Conservation (phyloP, 2,797 vertebrate genomes). For the Perodicticus potto region DNA sequence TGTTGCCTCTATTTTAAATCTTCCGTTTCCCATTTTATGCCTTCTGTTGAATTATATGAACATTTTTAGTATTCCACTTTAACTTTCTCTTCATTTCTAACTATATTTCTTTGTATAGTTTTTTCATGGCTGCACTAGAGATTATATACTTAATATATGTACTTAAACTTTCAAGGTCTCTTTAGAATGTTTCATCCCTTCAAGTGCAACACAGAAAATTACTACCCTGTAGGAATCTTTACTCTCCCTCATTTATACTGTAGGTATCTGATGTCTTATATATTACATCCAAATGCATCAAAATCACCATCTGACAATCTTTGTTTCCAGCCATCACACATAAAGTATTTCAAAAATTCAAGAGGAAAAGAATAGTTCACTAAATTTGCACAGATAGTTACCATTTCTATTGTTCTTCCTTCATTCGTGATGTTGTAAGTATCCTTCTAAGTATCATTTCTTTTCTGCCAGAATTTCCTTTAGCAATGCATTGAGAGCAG, state of each 20-base stretch:
- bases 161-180: background rate
- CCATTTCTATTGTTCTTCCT: background rate
- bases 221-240: background rate
- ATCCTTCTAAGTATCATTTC: background rate
- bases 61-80: background rate
- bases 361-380: background rate
- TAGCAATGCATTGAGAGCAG: background rate
- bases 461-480: background rate
- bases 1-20: background rate
- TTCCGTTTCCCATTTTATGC: background rate
- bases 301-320: background rate
- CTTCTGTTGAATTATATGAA: conserved; percentile 4
- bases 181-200: background rate
- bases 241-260: background rate
- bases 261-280: background rate
- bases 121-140: background rate
- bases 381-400: background rate
- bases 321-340: background rate
- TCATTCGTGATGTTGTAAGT: background rate
- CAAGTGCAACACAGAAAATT: background rate
- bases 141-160: background rate
- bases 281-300: background rate
- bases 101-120: background rate
- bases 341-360: background rate
- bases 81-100: background rate